Conservation (phyloP, 2,113 vertebrate genomes). For the Osmerus eperlanus region DNA sequence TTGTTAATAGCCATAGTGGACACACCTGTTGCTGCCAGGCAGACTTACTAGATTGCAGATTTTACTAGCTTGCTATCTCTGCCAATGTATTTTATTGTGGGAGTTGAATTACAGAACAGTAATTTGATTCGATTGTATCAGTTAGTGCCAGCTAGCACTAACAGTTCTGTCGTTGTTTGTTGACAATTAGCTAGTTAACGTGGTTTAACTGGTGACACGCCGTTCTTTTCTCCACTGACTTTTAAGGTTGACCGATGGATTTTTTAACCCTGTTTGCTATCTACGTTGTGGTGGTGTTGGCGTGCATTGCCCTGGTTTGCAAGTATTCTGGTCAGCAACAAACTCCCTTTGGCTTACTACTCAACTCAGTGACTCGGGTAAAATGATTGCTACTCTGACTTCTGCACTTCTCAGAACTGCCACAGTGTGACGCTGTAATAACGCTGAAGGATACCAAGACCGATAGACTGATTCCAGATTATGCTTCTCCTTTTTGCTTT, state of each 20-base stretch:
- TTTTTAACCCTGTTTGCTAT: slow-evolving; percentile 82
- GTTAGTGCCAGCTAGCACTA: too few relatives aligned
- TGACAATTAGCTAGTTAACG: slow-evolving; percentile 27
- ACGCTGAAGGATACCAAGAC: background rate
- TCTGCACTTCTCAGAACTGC: background rate
- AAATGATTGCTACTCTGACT: slow-evolving; percentile 3
- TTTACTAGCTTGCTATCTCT: too few relatives aligned
- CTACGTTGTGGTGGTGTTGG: slow-evolving; percentile 74
- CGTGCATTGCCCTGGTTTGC: slow-evolving; percentile 66
- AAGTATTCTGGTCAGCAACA: slow-evolving; percentile 69
- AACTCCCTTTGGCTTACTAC: slow-evolving; percentile 50
- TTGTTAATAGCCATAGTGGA: too few relatives aligned
- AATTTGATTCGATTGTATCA: too few relatives aligned
- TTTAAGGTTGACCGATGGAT: slow-evolving; percentile 77
- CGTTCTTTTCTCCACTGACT: background rate
- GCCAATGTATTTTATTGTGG: too few relatives aligned
- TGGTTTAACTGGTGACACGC: slow-evolving; percentile 28
- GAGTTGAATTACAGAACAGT: too few relatives aligned
- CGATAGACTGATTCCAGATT: background rate
- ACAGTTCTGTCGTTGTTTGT: too few relatives aligned
- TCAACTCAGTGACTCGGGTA: slow-evolving; percentile 54
- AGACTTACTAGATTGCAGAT: too few relatives aligned
- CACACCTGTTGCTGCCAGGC: too few relatives aligned
- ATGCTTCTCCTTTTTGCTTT: background rate
- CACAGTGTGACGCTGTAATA: background rate